Conservation (phyloP, 2,888 invertebrate genomes). For the Oeneis ivallda region DNA sequence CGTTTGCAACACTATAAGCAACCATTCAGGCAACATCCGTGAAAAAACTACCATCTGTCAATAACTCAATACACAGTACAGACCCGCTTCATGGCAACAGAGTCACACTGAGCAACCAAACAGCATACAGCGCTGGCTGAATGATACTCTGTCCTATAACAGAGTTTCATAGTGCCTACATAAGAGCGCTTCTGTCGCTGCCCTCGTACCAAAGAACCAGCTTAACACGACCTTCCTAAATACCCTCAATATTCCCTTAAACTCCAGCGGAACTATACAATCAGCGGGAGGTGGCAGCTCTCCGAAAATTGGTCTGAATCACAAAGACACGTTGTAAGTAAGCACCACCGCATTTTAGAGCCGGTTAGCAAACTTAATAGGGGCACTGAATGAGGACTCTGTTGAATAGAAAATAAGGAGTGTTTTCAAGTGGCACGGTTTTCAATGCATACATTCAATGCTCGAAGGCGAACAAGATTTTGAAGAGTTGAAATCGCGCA, state of each 20-base stretch:
- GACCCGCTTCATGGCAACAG: constrained; percentile 75
- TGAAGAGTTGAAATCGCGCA: constrained; percentile 55
- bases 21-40: constrained; percentile 40
- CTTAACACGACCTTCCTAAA: constrained; percentile 42
- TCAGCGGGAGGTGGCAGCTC: constrained; percentile 58
- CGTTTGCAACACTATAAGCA: constrained; percentile 24
- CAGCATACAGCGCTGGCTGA: constrained; percentile 57
- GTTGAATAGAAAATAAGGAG: constrained; percentile 50
- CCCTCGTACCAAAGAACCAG: constrained; percentile 63
- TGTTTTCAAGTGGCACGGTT: constrained; percentile 54
- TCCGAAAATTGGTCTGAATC: constrained; percentile 57
- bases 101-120: constrained; percentile 65
- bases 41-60: constrained; percentile 59
- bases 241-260: constrained; percentile 44
- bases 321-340: constrained; percentile 75
- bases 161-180: constrained; percentile 74
- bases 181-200: constrained; percentile 73
- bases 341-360: constrained; percentile 75
- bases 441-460: constrained; percentile 51
- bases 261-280: constrained; percentile 42
- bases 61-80: constrained; percentile 47
- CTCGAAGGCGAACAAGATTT: constrained; percentile 75
- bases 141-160: constrained; percentile 74
- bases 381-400: constrained; percentile 54
- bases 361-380: constrained; percentile 58